Evolutionary conservation across 2,797 vertebrate species (phyloP), one percentile per base, ranked within the genome.

Genomic region (Poeciliopsis presidionis): DNA sequence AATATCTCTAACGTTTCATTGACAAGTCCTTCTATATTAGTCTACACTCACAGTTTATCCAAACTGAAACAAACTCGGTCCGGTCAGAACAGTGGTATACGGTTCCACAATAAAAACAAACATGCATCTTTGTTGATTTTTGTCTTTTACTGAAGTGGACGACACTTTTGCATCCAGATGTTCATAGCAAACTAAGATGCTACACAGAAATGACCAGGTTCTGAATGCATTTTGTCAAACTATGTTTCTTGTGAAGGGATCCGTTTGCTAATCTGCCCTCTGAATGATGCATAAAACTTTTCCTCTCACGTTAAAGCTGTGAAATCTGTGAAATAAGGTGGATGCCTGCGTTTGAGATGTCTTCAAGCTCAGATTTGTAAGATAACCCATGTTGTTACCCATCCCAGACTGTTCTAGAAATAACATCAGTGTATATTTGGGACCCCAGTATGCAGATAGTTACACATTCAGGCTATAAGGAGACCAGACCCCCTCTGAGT

Each of bases 391-490:
- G 51, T 30, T 55, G 46, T 72, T 3, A 71, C 46, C 4, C 4
- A 39, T 61, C 70, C 73, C 45, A 33, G 13, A 43, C 75, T 43
- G 73, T 11, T 72, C 69, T 70, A 51, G 76, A 81, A 81, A 77
- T 59, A 79, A 78, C 75, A 61, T 43, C 25, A 67, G 49, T 53
- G 77, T 76, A 80, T 69, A 79, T 72, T 73, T 72, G 65, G 71
- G 46, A 67, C 65, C 41, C 7, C 8, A 30, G 63, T 57, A 49
- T 63, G 65, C 39, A 36, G 55, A 39, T 61, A 57, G 46, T 72
- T 72, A 77, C 43, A 79, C 81, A 63, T 13, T 3, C 55, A 28
- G 72, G 39, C 67, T 74, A 63, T n/a, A 36, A 61, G 25, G 55
- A 67, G 30, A 69, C 53, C 46, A n/a, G 77, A 43, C 9, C 16